A percentile compares a stretch with the other conserved stretches of the same genome.
These are phyloP conservation scores for Clavelina lepadiformis DNA, from an alignment of 23 tunicate species.

Conservation along the genomic window DNA sequence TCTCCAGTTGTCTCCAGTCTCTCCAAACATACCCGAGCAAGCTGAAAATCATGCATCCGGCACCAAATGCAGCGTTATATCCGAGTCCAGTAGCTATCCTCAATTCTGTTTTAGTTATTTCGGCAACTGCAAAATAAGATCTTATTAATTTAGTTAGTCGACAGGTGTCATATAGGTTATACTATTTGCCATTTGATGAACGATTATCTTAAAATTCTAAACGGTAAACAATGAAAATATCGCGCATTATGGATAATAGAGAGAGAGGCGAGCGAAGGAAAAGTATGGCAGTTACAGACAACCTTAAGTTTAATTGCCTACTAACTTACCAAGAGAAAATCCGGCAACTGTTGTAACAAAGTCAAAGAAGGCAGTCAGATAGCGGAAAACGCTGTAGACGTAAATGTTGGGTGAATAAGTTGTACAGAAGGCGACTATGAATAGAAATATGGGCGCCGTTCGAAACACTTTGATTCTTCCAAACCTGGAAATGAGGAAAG, in stretches of 20 bases:
- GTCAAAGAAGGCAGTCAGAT: not conserved
- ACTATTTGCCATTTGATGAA: too few relatives aligned
- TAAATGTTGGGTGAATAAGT: constrained; percentile 9
- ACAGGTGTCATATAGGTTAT: too few relatives aligned
- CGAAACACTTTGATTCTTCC: not conserved
- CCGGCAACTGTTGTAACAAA: constrained; percentile 1
- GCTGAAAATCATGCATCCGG: not conserved
- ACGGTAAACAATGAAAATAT: too few relatives aligned
- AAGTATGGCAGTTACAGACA: too few relatives aligned
- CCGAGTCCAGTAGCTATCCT: not conserved
- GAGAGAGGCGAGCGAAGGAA: too few relatives aligned
- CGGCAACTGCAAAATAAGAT: not conserved
- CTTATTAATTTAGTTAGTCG: too few relatives aligned
- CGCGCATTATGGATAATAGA: too few relatives aligned
- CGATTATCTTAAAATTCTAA: too few relatives aligned
- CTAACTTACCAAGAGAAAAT: constrained; percentile 9
- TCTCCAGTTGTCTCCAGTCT: constrained; percentile 5
- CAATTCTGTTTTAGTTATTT: not conserved
- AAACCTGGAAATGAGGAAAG: not conserved
- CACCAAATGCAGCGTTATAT: constrained; percentile 4
- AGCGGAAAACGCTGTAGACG: constrained; percentile 1
- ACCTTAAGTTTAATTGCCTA: too few relatives aligned
- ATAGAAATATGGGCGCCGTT: not conserved
- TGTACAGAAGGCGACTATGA: not conserved
- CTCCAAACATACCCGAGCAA: constrained; percentile 5